A percentile compares a stretch with the other conserved stretches of the same genome.
phyloP scores from a whole-genome alignment of 2,888 invertebrate species.

The Pollenia labialis region DNA sequence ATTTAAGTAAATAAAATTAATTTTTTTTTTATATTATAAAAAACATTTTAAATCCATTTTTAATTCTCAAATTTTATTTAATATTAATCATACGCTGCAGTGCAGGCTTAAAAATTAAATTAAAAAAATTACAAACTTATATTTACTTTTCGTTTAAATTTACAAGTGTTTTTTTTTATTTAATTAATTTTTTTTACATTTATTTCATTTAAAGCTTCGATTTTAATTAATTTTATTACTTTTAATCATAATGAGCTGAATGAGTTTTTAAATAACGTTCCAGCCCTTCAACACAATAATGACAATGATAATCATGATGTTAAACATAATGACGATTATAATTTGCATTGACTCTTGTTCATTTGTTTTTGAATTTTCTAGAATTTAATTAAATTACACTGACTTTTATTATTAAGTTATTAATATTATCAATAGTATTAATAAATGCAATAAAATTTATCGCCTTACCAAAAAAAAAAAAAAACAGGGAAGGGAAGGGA shows the following conservation, averaged over 20 bases:
- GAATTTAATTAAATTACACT: conserved; percentile 32
- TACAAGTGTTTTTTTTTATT: not conserved
- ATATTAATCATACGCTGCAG: conserved; percentile 17
- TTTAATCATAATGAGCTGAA: not conserved
- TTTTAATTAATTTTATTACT: conserved; percentile 11
- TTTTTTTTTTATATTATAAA: not conserved
- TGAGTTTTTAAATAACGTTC: not conserved
- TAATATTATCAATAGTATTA: conserved; percentile 16
- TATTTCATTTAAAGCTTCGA: conserved; percentile 5
- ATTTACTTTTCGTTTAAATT: not conserved
- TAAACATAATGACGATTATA: too few species aligned
- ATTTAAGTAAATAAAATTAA: not conserved
- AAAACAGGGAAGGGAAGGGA: not conserved
- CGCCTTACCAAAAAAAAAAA: too few species aligned
- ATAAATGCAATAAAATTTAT: not conserved
- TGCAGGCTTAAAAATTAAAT: not conserved
- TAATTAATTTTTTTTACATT: conserved; percentile 18
- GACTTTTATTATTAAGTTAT: conserved; percentile 26
- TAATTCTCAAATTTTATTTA: not conserved
- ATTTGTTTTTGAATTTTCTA: conserved; percentile 18
- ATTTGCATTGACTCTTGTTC: conserved; percentile 7
- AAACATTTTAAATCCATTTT: not conserved
- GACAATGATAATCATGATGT: not conserved
- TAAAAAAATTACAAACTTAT: not conserved
- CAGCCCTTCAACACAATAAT: not conserved